Conservation (phyloP, 2,113 vertebrate species). For the Pachypanchax playfairii region DNA sequence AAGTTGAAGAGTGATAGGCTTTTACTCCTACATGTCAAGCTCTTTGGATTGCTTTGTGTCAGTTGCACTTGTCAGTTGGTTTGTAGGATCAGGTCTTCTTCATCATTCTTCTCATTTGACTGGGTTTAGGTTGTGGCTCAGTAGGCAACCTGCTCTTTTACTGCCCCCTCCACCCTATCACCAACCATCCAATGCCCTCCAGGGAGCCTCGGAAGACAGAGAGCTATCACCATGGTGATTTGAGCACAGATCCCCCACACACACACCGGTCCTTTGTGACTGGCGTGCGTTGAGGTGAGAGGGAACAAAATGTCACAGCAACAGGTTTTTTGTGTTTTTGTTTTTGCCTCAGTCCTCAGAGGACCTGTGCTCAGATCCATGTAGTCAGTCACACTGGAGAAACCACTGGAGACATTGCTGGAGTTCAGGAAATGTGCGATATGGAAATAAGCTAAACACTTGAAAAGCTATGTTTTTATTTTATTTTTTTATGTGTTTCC, state of each 20-base stretch:
- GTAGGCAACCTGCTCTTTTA: slow-evolving; percentile 64
- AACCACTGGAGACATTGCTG: slow-evolving; percentile 35
- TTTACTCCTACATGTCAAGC: slow-evolving; percentile 17
- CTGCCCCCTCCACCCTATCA: slow-evolving; percentile 33
- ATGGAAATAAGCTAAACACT: slow-evolving; percentile 32
- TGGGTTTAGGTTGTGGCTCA: slow-evolving; percentile 47
- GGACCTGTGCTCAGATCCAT: slow-evolving; percentile 73
- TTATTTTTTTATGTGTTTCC: not conserved
- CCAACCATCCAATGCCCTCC: slow-evolving; percentile 51
- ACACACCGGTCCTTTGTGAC: slow-evolving; percentile 80
- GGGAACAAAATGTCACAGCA: slow-evolving; percentile 84
- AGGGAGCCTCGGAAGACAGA: slow-evolving; percentile 77
- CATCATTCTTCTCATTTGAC: not conserved
- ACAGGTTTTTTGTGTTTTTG: slow-evolving; percentile 82
- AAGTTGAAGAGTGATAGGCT: slow-evolving; percentile 68
- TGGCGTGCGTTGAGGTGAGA: slow-evolving; percentile 78
- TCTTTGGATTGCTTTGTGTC: slow-evolving; percentile 25
- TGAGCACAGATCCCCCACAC: slow-evolving; percentile 77
- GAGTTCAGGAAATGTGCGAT: slow-evolving; percentile 40
- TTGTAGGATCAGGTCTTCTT: slow-evolving; percentile 41
- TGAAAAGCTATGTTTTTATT: slow-evolving; percentile 16
- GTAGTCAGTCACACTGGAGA: slow-evolving; percentile 57
- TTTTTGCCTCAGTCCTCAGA: slow-evolving; percentile 72
- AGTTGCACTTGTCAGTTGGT: too few species aligned
- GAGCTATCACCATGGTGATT: slow-evolving; percentile 83